These are phyloP conservation scores for Acronicta alni DNA, from an alignment of 2,888 invertebrate species.

Conservation along the genomic window DNA sequence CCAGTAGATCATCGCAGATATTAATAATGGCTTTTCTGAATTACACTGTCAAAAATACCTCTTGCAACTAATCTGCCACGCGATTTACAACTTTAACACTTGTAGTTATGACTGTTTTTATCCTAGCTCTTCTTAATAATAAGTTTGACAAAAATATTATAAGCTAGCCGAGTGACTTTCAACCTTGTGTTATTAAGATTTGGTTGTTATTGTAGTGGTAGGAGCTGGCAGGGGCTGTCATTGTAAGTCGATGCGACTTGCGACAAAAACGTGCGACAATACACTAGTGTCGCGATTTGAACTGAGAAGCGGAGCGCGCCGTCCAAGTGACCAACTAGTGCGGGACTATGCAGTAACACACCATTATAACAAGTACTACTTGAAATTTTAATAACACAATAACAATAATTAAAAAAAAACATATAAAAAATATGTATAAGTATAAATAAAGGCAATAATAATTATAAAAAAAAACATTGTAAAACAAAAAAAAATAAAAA, in stretches of 20 bases:
- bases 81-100: conserved; percentile 3
- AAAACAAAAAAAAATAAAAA: too few relatives aligned
- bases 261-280: conserved; percentile 44
- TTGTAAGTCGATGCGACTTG: conserved; percentile 11
- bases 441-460: too few relatives aligned
- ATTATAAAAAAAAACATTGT: too few relatives aligned
- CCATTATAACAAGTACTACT: too few relatives aligned
- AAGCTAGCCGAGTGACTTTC: neutral
- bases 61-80: conserved; percentile 18
- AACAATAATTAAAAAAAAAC: too few relatives aligned
- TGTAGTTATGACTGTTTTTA: conserved; percentile 4
- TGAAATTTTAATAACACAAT: too few relatives aligned
- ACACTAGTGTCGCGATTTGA: conserved; percentile 37
- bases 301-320: conserved; percentile 30
- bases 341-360: conserved; percentile 16
- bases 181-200: accelerated
- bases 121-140: conserved; percentile 9
- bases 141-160: conserved; percentile 2
- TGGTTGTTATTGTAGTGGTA: conserved; percentile 2
- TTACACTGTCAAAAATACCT: conserved; percentile 24
- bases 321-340: conserved; percentile 14
- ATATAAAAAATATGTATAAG: too few relatives aligned
- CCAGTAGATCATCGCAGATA: conserved; percentile 37
- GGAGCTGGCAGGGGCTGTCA: neutral
- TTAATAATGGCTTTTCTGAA: conserved; percentile 46